Evolutionary conservation across 2,888 invertebrate species (phyloP).

Genomic region (Chironomus riparius): DNA sequence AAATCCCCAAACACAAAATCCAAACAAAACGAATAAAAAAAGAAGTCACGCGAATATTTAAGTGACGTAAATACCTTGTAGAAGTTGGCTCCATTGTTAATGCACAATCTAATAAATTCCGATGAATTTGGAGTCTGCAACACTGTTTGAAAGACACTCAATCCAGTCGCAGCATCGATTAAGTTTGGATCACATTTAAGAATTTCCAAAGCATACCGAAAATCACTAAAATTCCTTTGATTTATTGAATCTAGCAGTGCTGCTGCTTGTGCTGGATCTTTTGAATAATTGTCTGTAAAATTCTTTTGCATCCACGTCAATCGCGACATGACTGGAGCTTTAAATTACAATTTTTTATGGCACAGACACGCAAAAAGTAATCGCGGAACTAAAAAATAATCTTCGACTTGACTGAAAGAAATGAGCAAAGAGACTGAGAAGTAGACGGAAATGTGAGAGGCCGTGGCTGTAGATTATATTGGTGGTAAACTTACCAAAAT

Average conservation of each 20-base stretch:
- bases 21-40: not conserved
- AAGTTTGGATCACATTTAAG: slow-evolving; percentile 23
- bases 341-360: no score
- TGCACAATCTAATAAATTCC: slow-evolving; percentile 14
- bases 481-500: no score
- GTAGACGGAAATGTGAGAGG: no score
- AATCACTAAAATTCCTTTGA: slow-evolving; percentile 10
- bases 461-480: no score
- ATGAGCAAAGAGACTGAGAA: no score
- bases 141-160: slow-evolving; percentile 7
- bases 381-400: no score
- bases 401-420: no score
- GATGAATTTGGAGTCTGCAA: slow-evolving; percentile 13
- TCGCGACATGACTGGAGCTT: not conserved
- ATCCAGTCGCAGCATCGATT: not conserved
- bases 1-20: no score
- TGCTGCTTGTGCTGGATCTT: slow-evolving; percentile 9
- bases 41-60: not conserved
- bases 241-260: not conserved
- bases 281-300: slow-evolving; percentile 8
- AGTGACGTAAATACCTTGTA: not conserved
- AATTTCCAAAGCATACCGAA: slow-evolving; percentile 17
- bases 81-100: slow-evolving; percentile 2
- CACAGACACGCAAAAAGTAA: no score
- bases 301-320: slow-evolving; percentile 17